Evolutionary conservation across 2,797 vertebrate species (phyloP), one percentile per base, ranked within the genome.

Genomic region (Megalops cyprinoides): DNA sequence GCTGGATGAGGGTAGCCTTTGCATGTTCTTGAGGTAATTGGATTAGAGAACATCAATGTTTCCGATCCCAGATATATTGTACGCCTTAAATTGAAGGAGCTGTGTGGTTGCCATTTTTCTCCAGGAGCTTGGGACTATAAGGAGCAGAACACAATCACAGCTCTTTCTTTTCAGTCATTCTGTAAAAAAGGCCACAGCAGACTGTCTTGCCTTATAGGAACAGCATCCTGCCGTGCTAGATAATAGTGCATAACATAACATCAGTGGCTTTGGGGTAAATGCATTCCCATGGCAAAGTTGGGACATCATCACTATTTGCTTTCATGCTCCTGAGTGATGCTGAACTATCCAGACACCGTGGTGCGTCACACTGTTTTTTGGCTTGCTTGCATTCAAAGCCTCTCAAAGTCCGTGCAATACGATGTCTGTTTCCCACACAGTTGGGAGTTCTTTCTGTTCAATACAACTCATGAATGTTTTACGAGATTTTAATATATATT

Each of bases 281-380:
- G 14, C 25, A 56, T 37, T 18, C 84, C 71, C 67, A 76, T 5
- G 62, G 90, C 85, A 79, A 88, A 85, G 86, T 81, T 84, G 77
- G 84, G 69, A 84, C 83, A 86, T 90, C 86, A 42, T 75, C 82
- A 83, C 82, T 82, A 87, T 88, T 90, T 79, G 78, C 79, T 79
- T 84, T 77, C 82, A 55, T 74, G 53, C 75, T 84, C 87, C 83
- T 83, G 85, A 56, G 80, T 87, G 87, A 91, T 79, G 79, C 81
- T 84, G 82, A 90, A 78, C 80, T 87, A 81, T 87, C 82, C 76
- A 76, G 87, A 90, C 87, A 87, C 6, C 12, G 51, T 58, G 51
- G 31, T 62, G 65, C 15, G 55, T 79, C 58, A 42, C 56, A 44
- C 14, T 55, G n/a, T 7, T 12, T 12, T 23, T 74, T 48, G 8